Percentiles rank a stretch among this genome's conserved stretches.
phyloP scores from a whole-genome alignment of 2,888 invertebrate species.

The Dryobota labecula region DNA sequence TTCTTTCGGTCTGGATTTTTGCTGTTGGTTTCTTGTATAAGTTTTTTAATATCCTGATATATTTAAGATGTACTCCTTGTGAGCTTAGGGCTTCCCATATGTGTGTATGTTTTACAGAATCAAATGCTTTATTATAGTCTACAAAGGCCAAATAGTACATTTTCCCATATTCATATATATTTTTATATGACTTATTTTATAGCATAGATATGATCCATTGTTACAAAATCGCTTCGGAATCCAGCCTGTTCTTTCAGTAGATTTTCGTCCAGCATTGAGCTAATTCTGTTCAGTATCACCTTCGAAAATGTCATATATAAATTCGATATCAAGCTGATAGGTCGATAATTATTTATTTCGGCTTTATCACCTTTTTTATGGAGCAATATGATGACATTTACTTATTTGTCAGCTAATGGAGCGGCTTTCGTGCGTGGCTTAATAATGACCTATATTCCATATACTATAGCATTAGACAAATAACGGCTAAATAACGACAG shows the following conservation, averaged over 20 bases:
- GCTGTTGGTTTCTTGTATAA: neutral
- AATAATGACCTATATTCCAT: neutral
- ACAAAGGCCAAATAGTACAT: neutral
- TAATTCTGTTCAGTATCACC: neutral
- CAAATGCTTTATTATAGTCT: neutral
- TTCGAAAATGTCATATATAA: neutral
- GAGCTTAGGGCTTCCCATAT: neutral
- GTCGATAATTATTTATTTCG: neutral
- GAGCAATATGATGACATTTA: neutral
- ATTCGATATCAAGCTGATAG: neutral
- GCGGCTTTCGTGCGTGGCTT: neutral
- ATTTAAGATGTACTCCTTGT: neutral
- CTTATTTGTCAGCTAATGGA: slow-evolving; percentile 13
- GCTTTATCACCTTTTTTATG: neutral
- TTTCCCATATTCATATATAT: neutral
- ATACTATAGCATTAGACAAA: too few relatives aligned
- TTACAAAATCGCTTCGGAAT: neutral
- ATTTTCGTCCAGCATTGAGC: neutral
- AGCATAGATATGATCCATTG: neutral
- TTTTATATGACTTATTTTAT: neutral
- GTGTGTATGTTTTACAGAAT: neutral
- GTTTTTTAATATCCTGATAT: neutral
- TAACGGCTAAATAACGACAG: too few relatives aligned
- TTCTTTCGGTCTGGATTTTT: neutral
- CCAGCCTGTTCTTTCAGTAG: neutral